Evolutionary conservation across 2,888 invertebrate genomes (phyloP), one percentile per base, ranked within the genome.

Genomic region (Chymomyza caudatula): DNA sequence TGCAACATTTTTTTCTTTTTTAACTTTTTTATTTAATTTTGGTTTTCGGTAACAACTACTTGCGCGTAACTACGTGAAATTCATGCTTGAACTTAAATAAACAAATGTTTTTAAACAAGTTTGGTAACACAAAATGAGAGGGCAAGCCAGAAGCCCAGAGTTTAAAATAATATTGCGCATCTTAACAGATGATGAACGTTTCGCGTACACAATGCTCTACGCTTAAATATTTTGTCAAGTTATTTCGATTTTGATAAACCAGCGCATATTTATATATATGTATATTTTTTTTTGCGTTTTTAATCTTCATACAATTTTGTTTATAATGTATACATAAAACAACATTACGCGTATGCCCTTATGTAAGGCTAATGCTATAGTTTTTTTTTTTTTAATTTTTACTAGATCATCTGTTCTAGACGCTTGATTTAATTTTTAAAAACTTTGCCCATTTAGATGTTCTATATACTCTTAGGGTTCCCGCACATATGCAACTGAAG

Each of bases 31-130:
- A 29, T 37, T 22, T n/a, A 13, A 15, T 53, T 22, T 37, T 11
- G 29, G 11, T 37, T 22, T 70, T 70, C 66, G 77, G 71, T 80
- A 83, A 85, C 77, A 79, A 69, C 77, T 83, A 79, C 68, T 77
- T 71, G 76, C 67, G 69, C 78, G 76, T 86, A 78, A 64, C 65
- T 80, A 72, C 42, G 56, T 72, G 66, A 77, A 71, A 69, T 65
- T 58, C 67, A 69, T 62, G 60, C 56, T 58, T 55, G 68, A 73
- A 69, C 53, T 61, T 62, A 83, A 74, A 56, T 29, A 64, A 63
- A 15, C 44, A 63, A 60, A 37, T 47, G 72, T 54, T 58, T 37
- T 29, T 20, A 63, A 73, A 60, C 43, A 56, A 59, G 37, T 59
- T 67, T 54, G 62, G 62, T 62, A 57, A 63, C 37, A 42, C 20